phyloP scores from a whole-genome alignment of 2,797 vertebrate species.

The Cirrhinus mrigala region DNA sequence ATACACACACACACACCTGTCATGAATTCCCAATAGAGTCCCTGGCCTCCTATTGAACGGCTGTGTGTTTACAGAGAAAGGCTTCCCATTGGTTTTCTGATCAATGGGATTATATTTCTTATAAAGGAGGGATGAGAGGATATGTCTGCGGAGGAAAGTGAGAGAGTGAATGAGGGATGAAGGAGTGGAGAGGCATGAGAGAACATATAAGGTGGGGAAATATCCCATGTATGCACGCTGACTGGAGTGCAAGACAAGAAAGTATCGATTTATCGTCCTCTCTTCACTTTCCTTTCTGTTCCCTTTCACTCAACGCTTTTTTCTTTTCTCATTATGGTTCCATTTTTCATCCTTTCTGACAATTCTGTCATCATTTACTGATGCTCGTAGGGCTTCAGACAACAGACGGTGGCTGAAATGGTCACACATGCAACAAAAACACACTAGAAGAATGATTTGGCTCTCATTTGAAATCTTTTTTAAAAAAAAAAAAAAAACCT shows the following conservation, averaged over 20 bases:
- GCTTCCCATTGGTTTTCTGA: slow-evolving; percentile 76
- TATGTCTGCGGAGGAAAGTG: slow-evolving; percentile 19
- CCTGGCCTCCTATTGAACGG: slow-evolving; percentile 73
- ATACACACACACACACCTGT: slow-evolving; percentile 44
- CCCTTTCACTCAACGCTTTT: slow-evolving; percentile 11
- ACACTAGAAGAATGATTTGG: background rate
- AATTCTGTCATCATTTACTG: slow-evolving; percentile 9
- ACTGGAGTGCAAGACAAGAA: slow-evolving; percentile 21
- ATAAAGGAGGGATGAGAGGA: slow-evolving; percentile 67
- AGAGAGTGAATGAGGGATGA: slow-evolving; percentile 34
- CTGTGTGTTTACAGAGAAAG: slow-evolving; percentile 77
- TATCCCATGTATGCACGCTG: slow-evolving; percentile 8
- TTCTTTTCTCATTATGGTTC: slow-evolving; percentile 10
- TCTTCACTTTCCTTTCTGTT: slow-evolving; percentile 18
- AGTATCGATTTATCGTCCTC: slow-evolving; percentile 15
- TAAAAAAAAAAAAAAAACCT: too few species aligned
- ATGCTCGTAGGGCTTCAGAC: background rate
- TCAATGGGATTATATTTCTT: slow-evolving; percentile 81
- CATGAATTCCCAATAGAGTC: slow-evolving; percentile 61
- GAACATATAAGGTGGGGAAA: slow-evolving; percentile 58
- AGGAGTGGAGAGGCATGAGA: slow-evolving; percentile 43
- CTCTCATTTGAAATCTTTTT: background rate
- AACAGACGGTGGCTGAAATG: background rate
- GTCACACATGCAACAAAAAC: background rate
- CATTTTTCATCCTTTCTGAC: slow-evolving; percentile 2